A percentile compares a stretch with the other conserved stretches of the same genome.
Evolutionary conservation across 2,888 invertebrate species (phyloP).

Genomic region (Drosophila neutralis): DNA sequence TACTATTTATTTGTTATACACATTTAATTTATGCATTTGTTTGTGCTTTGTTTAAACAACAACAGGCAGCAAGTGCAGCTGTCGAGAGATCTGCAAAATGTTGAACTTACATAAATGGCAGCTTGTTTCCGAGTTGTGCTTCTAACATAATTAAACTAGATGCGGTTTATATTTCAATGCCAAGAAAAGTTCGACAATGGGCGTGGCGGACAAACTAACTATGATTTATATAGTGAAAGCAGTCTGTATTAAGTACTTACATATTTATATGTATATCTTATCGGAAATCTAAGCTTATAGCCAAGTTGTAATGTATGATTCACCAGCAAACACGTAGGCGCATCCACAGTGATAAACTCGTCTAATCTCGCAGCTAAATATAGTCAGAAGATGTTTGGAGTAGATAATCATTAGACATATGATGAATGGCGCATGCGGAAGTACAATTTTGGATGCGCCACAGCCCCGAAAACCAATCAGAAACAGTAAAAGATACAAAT

Average conservation of each 20-base stretch:
- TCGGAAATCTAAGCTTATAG: background rate
- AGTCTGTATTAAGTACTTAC: background rate
- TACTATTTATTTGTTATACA: constrained; percentile 35
- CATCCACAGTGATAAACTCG: constrained; percentile 42
- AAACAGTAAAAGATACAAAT: constrained; percentile 44
- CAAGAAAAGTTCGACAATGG: constrained; percentile 37
- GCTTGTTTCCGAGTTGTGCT: constrained; percentile 52
- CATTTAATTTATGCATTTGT: constrained; percentile 67
- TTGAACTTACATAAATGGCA: constrained; percentile 79
- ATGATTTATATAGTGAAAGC: constrained; percentile 7
- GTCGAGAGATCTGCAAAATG: constrained; percentile 61
- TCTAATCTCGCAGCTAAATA: constrained; percentile 64
- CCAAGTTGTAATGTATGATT: constrained; percentile 26
- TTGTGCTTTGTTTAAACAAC: constrained; percentile 48
- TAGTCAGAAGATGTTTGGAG: constrained; percentile 58
- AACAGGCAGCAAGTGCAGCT: constrained; percentile 46
- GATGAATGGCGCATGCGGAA: constrained; percentile 59
- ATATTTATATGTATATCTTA: background rate
- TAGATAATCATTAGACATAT: constrained; percentile 33
- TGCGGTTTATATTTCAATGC: constrained; percentile 38
- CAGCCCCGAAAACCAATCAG: constrained; percentile 26
- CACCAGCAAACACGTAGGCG: constrained; percentile 43
- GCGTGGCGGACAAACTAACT: constrained; percentile 6
- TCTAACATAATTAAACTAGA: constrained; percentile 14
- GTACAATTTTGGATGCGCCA: constrained; percentile 62